phyloP scores from a whole-genome alignment of 2,888 invertebrate genomes.

The Polia nebulosa region DNA sequence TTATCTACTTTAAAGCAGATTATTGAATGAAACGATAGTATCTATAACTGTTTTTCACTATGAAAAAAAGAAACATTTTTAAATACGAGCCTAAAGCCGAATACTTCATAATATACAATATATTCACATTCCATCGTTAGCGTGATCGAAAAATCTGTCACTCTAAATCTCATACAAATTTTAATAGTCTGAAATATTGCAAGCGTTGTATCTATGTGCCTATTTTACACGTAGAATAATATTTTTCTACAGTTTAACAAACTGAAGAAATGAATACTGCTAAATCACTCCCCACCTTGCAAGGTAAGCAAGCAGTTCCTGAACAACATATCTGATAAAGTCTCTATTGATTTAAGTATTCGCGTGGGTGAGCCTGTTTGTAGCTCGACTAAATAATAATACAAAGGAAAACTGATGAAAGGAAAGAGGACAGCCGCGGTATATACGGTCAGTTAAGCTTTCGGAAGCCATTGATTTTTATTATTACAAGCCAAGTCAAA shows the following conservation, averaged over 20 bases:
- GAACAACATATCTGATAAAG: conserved; percentile 47
- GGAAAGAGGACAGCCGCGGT: conserved; percentile 66
- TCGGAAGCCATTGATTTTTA: conserved; percentile 73
- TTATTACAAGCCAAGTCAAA: conserved; percentile 51
- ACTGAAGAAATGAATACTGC: neutral
- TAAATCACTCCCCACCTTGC: conserved; percentile 11
- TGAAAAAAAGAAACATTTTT: too few relatives aligned
- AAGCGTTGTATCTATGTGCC: neutral
- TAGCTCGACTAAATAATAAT: conserved; percentile 70
- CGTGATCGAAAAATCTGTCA: conserved; percentile 23
- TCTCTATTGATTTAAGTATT: conserved; percentile 64
- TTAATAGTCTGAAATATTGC: conserved; percentile 41
- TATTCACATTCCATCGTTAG: conserved; percentile 5
- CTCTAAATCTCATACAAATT: conserved; percentile 28
- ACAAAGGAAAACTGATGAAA: conserved; percentile 71
- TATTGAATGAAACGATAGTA: neutral
- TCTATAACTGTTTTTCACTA: too few relatives aligned
- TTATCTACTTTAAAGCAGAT: conserved; percentile 12
- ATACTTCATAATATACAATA: conserved; percentile 29
- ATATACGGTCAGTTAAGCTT: conserved; percentile 75
- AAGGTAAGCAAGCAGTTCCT: conserved; percentile 34
- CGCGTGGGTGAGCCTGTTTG: conserved; percentile 62
- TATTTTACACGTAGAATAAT: neutral
- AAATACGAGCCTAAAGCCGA: neutral
- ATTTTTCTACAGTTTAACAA: too few relatives aligned